These are phyloP conservation scores for Tachycineta bicolor DNA, from an alignment of 2,113 vertebrate genomes.

Conservation along the genomic window DNA sequence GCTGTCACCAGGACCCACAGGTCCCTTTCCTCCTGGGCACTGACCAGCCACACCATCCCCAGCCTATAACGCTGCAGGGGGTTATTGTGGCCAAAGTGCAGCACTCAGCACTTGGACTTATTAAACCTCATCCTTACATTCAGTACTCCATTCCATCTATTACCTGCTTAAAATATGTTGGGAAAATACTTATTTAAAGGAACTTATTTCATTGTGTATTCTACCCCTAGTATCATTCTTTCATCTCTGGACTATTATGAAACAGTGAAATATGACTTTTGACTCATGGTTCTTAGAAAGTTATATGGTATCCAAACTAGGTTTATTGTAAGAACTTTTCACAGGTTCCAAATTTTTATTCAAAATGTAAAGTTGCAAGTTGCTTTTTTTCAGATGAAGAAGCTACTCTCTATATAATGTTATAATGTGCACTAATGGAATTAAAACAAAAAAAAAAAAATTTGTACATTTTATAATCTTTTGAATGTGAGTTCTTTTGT, in stretches of 20 bases:
- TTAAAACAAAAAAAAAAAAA: not conserved
- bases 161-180: not conserved
- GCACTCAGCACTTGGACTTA: no score
- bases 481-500: not conserved
- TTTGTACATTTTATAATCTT: not conserved
- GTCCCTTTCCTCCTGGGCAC: no score
- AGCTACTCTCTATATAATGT: not conserved
- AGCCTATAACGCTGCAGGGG: no score
- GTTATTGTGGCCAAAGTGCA: no score
- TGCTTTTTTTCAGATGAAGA: not conserved
- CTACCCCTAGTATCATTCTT: not conserved
- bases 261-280: not conserved
- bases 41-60: no score
- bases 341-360: not conserved
- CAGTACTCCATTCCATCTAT: no score
- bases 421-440: fast-evolving
- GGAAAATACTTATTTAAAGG: not conserved
- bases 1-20: no score
- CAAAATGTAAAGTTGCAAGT: not conserved
- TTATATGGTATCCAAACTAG: not conserved
- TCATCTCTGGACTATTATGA: not conserved
- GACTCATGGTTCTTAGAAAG: not conserved
- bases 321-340: not conserved
- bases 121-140: no score
- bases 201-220: not conserved